Evolutionary conservation across 2,113 vertebrate genomes (phyloP), one percentile per base, ranked within the genome.

Genomic region (Zosterops japonicus): DNA sequence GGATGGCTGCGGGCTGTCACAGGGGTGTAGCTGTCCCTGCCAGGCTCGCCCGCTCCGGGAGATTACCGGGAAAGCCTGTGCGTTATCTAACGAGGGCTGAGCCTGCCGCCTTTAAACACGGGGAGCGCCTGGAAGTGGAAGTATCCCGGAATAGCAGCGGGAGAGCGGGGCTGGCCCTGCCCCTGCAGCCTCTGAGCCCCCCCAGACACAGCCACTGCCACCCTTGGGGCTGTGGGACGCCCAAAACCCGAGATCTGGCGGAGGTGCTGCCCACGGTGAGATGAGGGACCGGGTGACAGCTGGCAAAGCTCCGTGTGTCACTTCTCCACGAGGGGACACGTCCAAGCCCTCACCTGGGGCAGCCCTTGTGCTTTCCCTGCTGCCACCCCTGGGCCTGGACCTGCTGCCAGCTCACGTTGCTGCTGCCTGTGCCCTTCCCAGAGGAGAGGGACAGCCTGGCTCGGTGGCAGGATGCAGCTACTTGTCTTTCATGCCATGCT

Each of bases 281-380:
- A 16, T 0, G 13, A 53, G 35, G 35, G 9, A 15, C 12, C 8
- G 0, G 3, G 35, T 23, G 68, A 4, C 18, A 42, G 17, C 18
- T 3, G 5, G 29, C 11, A 14, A 6, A 63, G 60, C 52, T 39
- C 67, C 1, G 56, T 0, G 2, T 8, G 92, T 19, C 33, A 15
- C 19, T 27, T 11, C 64, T 3, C 9, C 0, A 8, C 0, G 1
- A 39, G 57, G 71, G 36, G 49, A 22, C 33, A 2, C 0, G 0
- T 17, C 65, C 7, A 0, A 44, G 19, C 4, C 25, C 31, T 35
- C 27, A 1, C 8, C 4, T 1, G 9, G 83, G 39, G 46, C 60
- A 59, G 59, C 35, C 21, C 14, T 27, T 0, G 2, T 8, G 57
- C 42, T 28, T 3, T 19, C 36, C 50, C 25, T 0, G 2, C 15